Base-by-base conservation (phyloP, 2,113 vertebrate genomes). In the Lonchura striata region DNA sequence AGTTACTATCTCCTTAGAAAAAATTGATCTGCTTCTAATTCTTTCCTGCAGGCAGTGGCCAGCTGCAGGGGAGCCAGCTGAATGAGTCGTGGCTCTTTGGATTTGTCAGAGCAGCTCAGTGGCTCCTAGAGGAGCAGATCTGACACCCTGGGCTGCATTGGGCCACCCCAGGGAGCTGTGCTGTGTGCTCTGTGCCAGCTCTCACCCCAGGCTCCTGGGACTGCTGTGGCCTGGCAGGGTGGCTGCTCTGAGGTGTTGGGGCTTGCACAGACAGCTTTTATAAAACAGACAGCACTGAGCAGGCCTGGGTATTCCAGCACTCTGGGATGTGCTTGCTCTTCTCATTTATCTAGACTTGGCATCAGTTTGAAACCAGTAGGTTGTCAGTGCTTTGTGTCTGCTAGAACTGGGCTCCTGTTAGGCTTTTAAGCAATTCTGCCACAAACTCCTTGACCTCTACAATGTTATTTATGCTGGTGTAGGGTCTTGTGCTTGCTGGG, bases 261-360 rank as follows among this genome's bases (percentile, higher is more conserved):
- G 13, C 52, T 66, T 27, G 21, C 39, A 15, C 5, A 3, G 16
- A 2, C 8, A 31, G 25, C 59, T 57, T 37, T 30, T 18, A 1
- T 11, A 3, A 12, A 41, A 37, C 39, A 68, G n/a, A 4, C 9
- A 7, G 41, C 21, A 5, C 37, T 1, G 35, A 56, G 42, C 49
- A 56, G 44, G 20, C 20, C 16, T 16, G 41, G 30, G 8, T 44
- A 1, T 64, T 47, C 35, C 9, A 15, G 0, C 12, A 0, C 39
- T 31, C 41, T 41, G 80, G 37, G 14, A 6, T 42, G n/a, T 21
- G 27, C 5, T 3, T 49, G 25, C n/a, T 60, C 14, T 44, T 85
- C 19, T 33, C 0, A 4, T 66, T 66, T 37, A 11, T 30, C 74
- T 31, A 8, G 16, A 0, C 31, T 50, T 3, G 0, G 64, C 3